Base-by-base conservation (phyloP, 2,888 invertebrate genomes). In the Hoplodrina ambigua region DNA sequence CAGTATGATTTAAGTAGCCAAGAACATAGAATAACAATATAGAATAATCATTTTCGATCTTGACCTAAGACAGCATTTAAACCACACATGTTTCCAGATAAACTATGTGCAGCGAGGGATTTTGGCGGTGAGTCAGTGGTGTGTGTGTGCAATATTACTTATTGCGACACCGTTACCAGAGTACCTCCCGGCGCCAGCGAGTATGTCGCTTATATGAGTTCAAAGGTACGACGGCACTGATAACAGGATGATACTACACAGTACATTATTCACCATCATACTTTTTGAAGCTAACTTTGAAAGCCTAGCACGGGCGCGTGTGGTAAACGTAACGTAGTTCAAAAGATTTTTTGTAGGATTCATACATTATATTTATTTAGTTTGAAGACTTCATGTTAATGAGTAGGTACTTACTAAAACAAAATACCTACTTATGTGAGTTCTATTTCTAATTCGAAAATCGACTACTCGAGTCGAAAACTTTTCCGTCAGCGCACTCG, bases 131-230 rank as follows among this genome's bases (percentile, higher is more conserved):
- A 84, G n/a, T 92, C 88, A 0, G 84, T 88, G 0, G 87, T 93
- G 15, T 94, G 94, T 71, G 92, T 94, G 1, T 94, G 94, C 71
- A 91, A 92, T 64, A 83, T 85, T 1, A 88, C 88, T 0, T 93
- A 94, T 77, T 95, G 94, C 73, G 94, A 94, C 78, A 90, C 88
- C 5, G 70, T 92, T 11, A 86, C 85, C 4, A 75, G 91, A 33
- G 69, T 82, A 4, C 70, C 84, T 11, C 88, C 94, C 0, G 79
- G 83, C 4, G 78, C 82, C 13, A 78, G 85, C 2, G 19, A 19
- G 5, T 76, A 68, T 41, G 25, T 64, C 15, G 52, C 49, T 1
- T 78, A 78, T 19, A 71, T 58, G 19, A 71, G 70, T 2, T 73
- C 75, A 15, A 46, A 56, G 60, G 71, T 71, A 61, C 19, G n/a